Evolutionary conservation across 2,888 invertebrate species (phyloP).

Genomic region (Lasioglossum villosulum): DNA sequence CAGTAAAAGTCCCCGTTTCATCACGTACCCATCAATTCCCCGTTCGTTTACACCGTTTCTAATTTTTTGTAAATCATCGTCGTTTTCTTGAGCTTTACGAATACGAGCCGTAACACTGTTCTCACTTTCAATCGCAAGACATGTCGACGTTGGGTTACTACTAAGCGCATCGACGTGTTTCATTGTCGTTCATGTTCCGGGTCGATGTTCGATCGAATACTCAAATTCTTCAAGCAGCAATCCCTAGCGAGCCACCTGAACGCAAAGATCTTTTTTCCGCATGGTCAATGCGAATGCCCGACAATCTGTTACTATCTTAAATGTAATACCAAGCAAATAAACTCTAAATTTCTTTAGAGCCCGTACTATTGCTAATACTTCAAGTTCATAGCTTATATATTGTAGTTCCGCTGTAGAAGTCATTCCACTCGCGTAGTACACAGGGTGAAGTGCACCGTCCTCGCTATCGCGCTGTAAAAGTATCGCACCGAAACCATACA

Average conservation of each 20-base stretch:
- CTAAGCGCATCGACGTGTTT: constrained; percentile 67
- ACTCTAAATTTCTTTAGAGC: constrained; percentile 21
- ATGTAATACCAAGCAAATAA: constrained; percentile 25
- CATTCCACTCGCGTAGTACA: background rate
- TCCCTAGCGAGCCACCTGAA: constrained; percentile 3
- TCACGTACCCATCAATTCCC: too few species aligned
- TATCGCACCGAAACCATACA: background rate
- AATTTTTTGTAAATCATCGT: background rate
- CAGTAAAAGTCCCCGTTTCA: too few species aligned
- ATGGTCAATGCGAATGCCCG: too few species aligned
- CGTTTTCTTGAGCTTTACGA: background rate
- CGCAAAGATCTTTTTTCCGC: background rate
- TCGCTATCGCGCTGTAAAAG: background rate
- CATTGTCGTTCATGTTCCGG: constrained; percentile 49
- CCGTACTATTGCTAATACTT: constrained; percentile 27
- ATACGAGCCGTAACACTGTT: background rate
- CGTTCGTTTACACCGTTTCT: background rate
- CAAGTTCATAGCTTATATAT: constrained; percentile 38
- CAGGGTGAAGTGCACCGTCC: constrained; percentile 32
- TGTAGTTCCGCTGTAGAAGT: background rate
- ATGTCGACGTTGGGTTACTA: constrained; percentile 49
- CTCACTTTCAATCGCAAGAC: constrained; percentile 6
- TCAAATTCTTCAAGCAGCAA: constrained; percentile 19
- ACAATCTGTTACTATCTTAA: constrained; percentile 18
- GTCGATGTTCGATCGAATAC: constrained; percentile 56